Percentiles rank a stretch among this genome's conserved stretches.
Conservation (phyloP, 2,797 vertebrate genomes). For the Sebastes dallii region DNA sequence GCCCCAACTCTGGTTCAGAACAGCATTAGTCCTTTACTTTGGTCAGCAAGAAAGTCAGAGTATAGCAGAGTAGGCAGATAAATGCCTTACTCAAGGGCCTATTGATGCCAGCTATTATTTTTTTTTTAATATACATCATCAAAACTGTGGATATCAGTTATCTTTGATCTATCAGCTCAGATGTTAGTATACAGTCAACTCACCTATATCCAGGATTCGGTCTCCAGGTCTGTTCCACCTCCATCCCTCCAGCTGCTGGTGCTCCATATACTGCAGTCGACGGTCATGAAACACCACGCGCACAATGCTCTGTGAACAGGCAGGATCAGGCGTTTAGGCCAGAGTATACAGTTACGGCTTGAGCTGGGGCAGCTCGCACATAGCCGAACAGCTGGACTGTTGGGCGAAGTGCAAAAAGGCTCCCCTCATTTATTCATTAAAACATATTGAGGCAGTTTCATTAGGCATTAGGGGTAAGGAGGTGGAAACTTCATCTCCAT, state of each 20-base stretch:
- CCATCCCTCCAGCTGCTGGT: constrained; percentile 96
- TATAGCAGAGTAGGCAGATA: background rate
- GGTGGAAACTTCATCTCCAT: constrained; percentile 3
- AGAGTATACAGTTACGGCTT: background rate
- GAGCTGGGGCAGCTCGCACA: constrained; percentile 13
- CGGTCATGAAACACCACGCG: constrained; percentile 95
- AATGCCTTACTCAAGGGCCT: background rate
- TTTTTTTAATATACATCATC: too few relatives aligned
- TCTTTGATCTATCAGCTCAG: background rate
- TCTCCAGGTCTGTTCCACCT: constrained; percentile 94
- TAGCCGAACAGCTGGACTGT: constrained; percentile 21
- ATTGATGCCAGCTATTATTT: too few relatives aligned
- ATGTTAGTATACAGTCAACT: constrained; percentile 34
- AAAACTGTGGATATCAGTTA: background rate
- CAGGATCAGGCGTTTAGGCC: constrained; percentile 14
- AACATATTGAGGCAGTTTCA: background rate
- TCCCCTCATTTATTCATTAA: background rate
- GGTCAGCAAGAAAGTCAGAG: background rate
- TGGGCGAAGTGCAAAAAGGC: constrained; percentile 17
- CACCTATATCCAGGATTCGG: constrained; percentile 93
- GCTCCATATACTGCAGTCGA: constrained; percentile 92
- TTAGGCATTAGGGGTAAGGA: background rate
- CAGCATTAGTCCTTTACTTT: background rate
- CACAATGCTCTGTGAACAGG: constrained; percentile 87
- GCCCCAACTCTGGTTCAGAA: too few relatives aligned